Evolutionary conservation across 1,140 invertebrate genomes (phyloP).

Genomic region (Anoplolepis gracilipes): DNA sequence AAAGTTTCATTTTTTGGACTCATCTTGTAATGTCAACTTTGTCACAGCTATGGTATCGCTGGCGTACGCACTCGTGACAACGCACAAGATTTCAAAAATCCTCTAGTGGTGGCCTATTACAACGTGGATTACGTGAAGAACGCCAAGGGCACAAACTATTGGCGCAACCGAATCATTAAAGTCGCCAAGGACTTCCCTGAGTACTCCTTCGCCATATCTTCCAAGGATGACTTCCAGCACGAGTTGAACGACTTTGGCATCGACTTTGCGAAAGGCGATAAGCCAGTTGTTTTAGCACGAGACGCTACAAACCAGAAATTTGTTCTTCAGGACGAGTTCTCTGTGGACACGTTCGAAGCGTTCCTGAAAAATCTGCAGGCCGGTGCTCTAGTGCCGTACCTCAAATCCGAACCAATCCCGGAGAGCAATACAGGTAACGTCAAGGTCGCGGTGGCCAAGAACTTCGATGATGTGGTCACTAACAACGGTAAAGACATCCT

Average conservation of each 20-base stretch:
- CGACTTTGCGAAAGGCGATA: slow-evolving; percentile 94
- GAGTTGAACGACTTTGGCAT: slow-evolving; percentile 98
- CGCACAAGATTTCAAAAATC: slow-evolving; percentile 94
- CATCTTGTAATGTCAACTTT: slow-evolving; percentile 45
- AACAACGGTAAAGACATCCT: slow-evolving; percentile 97
- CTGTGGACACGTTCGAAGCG: slow-evolving; percentile 94
- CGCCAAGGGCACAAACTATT: slow-evolving; percentile 99
- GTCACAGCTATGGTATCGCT: slow-evolving; percentile 94
- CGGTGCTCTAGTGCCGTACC: slow-evolving; percentile 94
- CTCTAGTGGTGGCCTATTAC: slow-evolving; percentile 97
- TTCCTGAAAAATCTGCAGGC: slow-evolving; percentile 95
- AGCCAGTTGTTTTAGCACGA: slow-evolving; percentile 94
- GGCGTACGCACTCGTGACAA: slow-evolving; percentile 96
- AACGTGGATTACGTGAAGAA: slow-evolving; percentile 99
- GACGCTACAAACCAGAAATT: slow-evolving; percentile 96
- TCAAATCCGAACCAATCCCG: slow-evolving; percentile 98
- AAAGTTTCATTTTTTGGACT: neutral
- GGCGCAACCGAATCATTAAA: slow-evolving; percentile 98
- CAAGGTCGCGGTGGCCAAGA: slow-evolving; percentile 97
- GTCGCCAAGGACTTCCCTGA: slow-evolving; percentile 95
- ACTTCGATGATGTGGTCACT: slow-evolving; percentile 97
- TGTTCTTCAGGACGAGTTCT: slow-evolving; percentile 96
- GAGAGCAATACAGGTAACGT: slow-evolving; percentile 94
- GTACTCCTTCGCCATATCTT: slow-evolving; percentile 95
- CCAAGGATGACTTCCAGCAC: slow-evolving; percentile 96